Conservation (phyloP, 2,113 vertebrate genomes). For the Tragelaphus imberbis region DNA sequence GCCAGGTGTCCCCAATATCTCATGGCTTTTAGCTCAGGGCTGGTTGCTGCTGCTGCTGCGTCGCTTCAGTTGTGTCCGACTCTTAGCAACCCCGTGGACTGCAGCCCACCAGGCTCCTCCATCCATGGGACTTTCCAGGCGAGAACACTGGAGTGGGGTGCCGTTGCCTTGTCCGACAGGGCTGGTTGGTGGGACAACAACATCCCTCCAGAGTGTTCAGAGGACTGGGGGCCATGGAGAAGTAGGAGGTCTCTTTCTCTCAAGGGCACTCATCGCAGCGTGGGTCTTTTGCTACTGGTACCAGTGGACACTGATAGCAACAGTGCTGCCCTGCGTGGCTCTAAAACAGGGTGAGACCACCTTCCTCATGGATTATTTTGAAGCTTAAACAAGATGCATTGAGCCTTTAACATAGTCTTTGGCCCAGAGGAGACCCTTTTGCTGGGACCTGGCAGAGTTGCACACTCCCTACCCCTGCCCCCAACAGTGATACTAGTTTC, state of each 20-base stretch:
- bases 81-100: too few species aligned
- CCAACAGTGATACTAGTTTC: background rate
- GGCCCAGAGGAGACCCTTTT: background rate
- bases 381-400: background rate
- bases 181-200: background rate
- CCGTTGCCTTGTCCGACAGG: background rate
- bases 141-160: too few species aligned
- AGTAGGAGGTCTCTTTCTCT: background rate
- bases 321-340: background rate
- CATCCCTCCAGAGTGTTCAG: background rate
- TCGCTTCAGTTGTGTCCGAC: fast-evolving
- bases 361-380: fast-evolving
- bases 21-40: background rate
- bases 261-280: fast-evolving
- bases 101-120: too few species aligned
- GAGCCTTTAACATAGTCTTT: background rate
- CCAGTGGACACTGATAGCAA: fast-evolving
- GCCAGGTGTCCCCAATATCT: background rate
- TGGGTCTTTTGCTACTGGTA: background rate
- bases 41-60: background rate
- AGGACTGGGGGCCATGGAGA: background rate
- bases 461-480: background rate
- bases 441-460: background rate
- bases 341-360: background rate
- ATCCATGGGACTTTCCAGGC: too few species aligned